These are phyloP conservation scores for Nasonia longicornis DNA, from an alignment of 1,140 invertebrate genomes.

Conservation along the genomic window DNA sequence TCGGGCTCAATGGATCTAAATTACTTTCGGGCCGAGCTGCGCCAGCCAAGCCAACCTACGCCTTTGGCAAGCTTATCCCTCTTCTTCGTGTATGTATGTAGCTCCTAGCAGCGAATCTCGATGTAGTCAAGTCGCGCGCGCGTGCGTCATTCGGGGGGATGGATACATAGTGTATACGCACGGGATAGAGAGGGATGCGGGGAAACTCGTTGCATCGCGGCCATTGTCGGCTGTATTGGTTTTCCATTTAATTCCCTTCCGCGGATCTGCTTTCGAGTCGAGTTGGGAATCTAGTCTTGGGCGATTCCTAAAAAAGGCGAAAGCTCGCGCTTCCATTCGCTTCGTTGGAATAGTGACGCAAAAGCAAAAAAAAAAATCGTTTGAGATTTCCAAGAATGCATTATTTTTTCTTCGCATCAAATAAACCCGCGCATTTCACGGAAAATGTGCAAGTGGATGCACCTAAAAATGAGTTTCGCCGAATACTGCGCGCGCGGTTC, in stretches of 20 bases:
- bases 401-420: no score
- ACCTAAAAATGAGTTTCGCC: not conserved
- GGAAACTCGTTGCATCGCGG: not conserved
- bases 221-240: not conserved
- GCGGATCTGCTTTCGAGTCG: not conserved
- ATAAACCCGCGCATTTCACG: not conserved
- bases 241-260: not conserved
- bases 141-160: not conserved
- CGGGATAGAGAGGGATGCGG: not conserved
- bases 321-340: no score
- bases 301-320: no score
- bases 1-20: slow-evolving; percentile 35
- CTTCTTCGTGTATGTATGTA: not conserved
- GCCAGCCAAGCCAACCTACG: not conserved
- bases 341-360: no score
- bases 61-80: not conserved
- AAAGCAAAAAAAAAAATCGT: no score
- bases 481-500: not conserved
- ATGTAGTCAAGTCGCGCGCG: not conserved
- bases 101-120: not conserved
- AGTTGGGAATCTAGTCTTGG: no score
- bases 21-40: slow-evolving; percentile 18
- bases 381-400: no score
- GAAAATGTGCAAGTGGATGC: not conserved
- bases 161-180: not conserved